Percentiles rank a stretch among this genome's conserved stretches.
Conservation (phyloP, 2,888 invertebrate genomes). For the Trichacis sp. region DNA sequence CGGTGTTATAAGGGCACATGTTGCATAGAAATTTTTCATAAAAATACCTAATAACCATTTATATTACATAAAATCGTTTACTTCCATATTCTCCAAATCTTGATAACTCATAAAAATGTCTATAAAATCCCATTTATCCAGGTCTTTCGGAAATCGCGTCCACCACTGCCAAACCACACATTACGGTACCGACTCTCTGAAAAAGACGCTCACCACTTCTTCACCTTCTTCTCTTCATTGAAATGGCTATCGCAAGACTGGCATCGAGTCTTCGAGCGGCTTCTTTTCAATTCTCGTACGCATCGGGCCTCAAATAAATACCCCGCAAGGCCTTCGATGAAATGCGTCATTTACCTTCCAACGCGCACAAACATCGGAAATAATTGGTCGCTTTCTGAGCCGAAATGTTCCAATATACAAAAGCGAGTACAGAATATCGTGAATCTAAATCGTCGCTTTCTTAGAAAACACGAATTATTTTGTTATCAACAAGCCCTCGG, state of each 20-base stretch:
- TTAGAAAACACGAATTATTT: no score
- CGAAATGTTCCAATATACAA: not conserved
- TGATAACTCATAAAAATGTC: no score
- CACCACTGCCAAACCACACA: constrained; percentile 86
- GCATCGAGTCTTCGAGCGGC: constrained; percentile 6
- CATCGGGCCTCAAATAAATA: not conserved
- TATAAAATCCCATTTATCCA: no score
- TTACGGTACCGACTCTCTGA: constrained; percentile 68
- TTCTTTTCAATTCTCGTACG: not conserved
- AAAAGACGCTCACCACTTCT: constrained; percentile 41
- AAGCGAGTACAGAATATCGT: not conserved
- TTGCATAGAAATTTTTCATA: no score
- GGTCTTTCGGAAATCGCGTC: constrained; percentile 87
- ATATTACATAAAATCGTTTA: constrained; percentile 74
- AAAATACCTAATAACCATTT: no score
- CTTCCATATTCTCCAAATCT: no score
- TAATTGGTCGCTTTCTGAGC: not conserved
- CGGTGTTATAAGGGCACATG: no score
- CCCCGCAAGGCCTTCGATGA: constrained; percentile 13
- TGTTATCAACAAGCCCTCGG: no score
- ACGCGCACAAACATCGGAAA: constrained; percentile 33
- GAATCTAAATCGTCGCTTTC: not conserved
- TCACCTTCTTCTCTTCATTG: constrained; percentile 11
- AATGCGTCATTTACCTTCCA: constrained; percentile 13
- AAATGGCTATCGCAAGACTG: constrained; percentile 20